Evolutionary conservation across 2,797 vertebrate genomes (phyloP).

Genomic region (Denticeps clupeoides): DNA sequence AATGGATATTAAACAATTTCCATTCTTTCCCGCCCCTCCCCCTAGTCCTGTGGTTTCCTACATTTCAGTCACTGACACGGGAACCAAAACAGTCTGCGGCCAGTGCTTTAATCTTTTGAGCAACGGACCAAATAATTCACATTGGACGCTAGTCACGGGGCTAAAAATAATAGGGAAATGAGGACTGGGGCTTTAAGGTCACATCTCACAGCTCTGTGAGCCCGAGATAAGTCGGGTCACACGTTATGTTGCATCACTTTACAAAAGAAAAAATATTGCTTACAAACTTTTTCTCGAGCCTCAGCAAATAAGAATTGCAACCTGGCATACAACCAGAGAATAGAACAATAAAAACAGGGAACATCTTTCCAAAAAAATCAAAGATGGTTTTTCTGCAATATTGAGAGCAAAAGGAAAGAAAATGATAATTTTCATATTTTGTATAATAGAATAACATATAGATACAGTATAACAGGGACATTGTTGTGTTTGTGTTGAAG

Average conservation of each 20-base stretch:
- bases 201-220: constrained; percentile 11
- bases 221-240: not conserved
- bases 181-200: constrained; percentile 23
- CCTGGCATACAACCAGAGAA: too few relatives aligned
- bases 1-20: constrained; percentile 36
- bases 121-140: constrained; percentile 37
- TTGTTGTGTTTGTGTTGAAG: too few relatives aligned
- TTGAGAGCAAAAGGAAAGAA: too few relatives aligned
- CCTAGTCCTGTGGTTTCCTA: constrained; percentile 28
- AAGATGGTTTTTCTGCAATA: too few relatives aligned
- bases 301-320: too few relatives aligned
- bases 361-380: too few relatives aligned
- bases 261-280: too few relatives aligned
- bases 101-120: constrained; percentile 42
- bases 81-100: constrained; percentile 31
- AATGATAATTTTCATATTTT: too few relatives aligned
- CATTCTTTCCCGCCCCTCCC: constrained; percentile 1
- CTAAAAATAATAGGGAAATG: constrained; percentile 39
- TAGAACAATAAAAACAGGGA: too few relatives aligned
- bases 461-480: too few relatives aligned
- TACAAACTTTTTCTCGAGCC: too few relatives aligned
- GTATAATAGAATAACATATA: too few relatives aligned
- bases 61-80: constrained; percentile 26
- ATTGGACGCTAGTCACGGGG: constrained; percentile 18
- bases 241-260: not conserved